These are phyloP conservation scores for Simalia tracyae DNA, from an alignment of 2,797 vertebrate genomes.

Conservation along the genomic window DNA sequence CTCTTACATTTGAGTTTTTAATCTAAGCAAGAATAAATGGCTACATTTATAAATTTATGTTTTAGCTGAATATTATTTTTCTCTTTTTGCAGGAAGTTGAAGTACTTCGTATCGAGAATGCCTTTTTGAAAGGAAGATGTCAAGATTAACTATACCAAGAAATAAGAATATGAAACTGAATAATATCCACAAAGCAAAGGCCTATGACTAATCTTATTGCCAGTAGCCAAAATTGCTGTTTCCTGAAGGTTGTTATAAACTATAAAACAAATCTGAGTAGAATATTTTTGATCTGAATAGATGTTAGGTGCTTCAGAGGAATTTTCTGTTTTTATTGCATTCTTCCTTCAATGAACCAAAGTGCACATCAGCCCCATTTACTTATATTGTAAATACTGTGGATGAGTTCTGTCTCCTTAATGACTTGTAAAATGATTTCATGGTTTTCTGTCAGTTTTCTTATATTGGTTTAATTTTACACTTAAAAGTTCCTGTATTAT, in stretches of 20 bases:
- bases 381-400: neutral
- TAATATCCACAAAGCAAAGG: neutral
- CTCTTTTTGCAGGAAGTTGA: conserved; percentile 69
- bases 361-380: neutral
- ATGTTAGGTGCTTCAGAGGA: neutral
- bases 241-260: neutral
- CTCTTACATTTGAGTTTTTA: neutral
- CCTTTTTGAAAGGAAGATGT: conserved; percentile 71
- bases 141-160: conserved; percentile 28
- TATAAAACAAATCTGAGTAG: neutral
- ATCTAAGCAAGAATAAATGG: neutral
- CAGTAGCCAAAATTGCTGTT: neutral
- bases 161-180: neutral
- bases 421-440: conserved; percentile 22
- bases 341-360: neutral
- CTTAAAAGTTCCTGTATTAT: neutral
- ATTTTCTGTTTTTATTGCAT: neutral
- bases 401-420: conserved; percentile 1
- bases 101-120: conserved; percentile 73
- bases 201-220: neutral
- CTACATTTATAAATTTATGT: neutral
- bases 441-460: conserved; percentile 12
- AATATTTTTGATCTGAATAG: neutral
- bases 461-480: neutral
- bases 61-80: conserved; percentile 4